Evolutionary conservation across 2,797 vertebrate genomes (phyloP).

Genomic region (Vultur gryphus): DNA sequence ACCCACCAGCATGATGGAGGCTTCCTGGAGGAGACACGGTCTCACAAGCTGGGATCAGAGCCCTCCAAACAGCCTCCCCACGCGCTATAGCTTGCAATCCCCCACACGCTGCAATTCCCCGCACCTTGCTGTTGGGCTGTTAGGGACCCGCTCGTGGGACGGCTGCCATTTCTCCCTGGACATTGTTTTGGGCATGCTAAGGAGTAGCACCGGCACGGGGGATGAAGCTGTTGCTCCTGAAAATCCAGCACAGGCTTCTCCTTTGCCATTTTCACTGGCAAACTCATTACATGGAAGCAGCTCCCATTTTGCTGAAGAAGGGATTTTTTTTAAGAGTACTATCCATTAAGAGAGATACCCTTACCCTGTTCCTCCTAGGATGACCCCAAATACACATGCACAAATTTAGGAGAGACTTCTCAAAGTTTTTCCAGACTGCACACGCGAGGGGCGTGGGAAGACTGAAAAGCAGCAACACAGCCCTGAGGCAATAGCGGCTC

Average conservation of each 20-base stretch:
- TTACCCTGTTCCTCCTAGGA: not conserved
- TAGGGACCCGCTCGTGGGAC: not conserved
- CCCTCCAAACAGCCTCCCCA: not conserved
- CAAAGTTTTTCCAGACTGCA: not conserved
- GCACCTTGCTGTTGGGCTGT: not conserved
- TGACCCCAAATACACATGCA: not conserved
- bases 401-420: not conserved
- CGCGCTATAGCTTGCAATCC: not conserved
- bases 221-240: not conserved
- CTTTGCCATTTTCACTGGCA: not conserved
- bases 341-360: too few relatives aligned
- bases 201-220: fast-evolving
- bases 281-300: not conserved
- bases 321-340: not conserved
- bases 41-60: not conserved
- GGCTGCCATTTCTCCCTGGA: not conserved
- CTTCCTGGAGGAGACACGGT: not conserved
- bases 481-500: conserved; percentile 4
- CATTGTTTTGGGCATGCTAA: not conserved
- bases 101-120: not conserved
- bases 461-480: conserved; percentile 16
- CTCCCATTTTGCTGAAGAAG: not conserved
- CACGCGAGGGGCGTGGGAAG: not conserved
- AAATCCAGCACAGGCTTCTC: not conserved
- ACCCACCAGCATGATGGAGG: not conserved